A percentile compares a stretch with the other conserved stretches of the same genome.
Conservation (phyloP, 2,888 invertebrate genomes). For the Apotomis turbidana region DNA sequence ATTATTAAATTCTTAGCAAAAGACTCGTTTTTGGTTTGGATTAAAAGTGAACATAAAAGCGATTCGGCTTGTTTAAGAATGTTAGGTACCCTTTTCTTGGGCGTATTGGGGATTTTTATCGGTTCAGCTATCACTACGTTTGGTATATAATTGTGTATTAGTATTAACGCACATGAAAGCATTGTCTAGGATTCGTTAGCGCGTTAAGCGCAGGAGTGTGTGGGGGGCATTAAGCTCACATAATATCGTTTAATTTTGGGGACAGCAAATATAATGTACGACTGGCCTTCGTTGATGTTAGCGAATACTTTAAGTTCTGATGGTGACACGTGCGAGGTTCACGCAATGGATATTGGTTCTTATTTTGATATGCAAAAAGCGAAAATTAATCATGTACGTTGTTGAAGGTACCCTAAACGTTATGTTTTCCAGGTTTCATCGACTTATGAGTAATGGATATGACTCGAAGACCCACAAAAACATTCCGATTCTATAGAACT, state of each 20-base stretch:
- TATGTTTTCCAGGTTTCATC: slow-evolving; percentile 12
- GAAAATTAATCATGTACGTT: background rate
- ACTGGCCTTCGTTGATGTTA: slow-evolving; percentile 42
- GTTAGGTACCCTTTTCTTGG: no score
- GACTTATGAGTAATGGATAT: slow-evolving; percentile 16
- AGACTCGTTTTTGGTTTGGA: no score
- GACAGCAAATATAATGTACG: slow-evolving; percentile 32
- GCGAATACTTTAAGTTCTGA: slow-evolving; percentile 30
- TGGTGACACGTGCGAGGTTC: slow-evolving; percentile 13
- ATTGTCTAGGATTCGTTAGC: background rate
- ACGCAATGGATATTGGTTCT: background rate
- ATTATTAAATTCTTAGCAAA: no score
- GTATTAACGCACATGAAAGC: no score
- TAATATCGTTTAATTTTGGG: background rate
- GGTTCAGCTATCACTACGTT: no score
- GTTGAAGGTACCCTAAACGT: slow-evolving; percentile 7
- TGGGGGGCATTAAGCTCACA: background rate
- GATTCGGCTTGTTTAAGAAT: no score
- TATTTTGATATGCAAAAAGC: slow-evolving; percentile 1
- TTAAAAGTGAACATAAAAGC: no score
- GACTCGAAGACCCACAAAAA: background rate
- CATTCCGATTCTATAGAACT: no score
- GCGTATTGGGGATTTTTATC: no score
- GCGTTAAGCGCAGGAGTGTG: background rate
- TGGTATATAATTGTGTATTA: no score